A percentile compares a stretch with the other conserved stretches of the same genome.
Conservation (phyloP, 2,113 vertebrate genomes). For the Bubalus kerabau region DNA sequence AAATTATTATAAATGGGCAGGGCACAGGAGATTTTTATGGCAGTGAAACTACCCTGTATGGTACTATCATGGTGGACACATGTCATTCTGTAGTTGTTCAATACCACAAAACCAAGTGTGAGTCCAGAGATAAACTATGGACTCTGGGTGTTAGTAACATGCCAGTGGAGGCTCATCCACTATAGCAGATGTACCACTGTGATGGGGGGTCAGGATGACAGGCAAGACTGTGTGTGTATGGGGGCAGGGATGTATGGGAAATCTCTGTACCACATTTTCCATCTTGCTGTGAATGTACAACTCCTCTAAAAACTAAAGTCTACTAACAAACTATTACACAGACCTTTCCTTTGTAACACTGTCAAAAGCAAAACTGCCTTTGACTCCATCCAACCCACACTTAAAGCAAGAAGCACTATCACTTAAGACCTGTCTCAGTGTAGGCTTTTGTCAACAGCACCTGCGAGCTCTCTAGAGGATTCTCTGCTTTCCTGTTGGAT, state of each 20-base stretch:
- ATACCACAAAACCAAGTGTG: background rate
- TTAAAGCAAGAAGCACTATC: background rate
- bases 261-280: background rate
- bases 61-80: background rate
- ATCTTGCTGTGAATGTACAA: background rate
- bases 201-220: background rate
- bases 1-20: background rate
- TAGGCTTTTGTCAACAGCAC: background rate
- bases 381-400: background rate
- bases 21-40: background rate
- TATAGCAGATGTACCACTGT: background rate
- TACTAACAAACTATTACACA: background rate
- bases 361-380: background rate
- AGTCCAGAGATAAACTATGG: background rate
- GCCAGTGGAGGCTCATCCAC: background rate
- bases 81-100: background rate
- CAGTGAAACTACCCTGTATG: background rate
- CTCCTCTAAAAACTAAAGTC: background rate
- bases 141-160: background rate
- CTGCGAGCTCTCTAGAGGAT: background rate
- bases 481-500: background rate
- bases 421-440: background rate
- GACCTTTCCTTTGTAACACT: background rate
- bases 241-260: background rate
- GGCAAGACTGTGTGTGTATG: background rate